A percentile compares a stretch with the other conserved stretches of the same genome.
Evolutionary conservation across 92 coral and sea anemone genomes (phyloP).

Genomic region (Parazoanthus atlanticus): DNA sequence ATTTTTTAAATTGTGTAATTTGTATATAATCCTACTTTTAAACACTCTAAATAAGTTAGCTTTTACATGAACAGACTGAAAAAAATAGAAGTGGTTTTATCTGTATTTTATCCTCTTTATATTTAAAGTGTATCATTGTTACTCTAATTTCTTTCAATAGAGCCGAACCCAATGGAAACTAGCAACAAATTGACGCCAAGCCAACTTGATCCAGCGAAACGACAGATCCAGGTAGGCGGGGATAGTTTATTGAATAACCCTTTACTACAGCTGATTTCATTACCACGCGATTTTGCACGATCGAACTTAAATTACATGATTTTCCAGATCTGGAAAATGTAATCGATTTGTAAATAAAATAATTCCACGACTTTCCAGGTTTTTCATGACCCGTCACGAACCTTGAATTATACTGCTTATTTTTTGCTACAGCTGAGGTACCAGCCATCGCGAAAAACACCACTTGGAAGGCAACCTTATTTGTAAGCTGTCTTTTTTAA

Average conservation of each 20-base stretch:
- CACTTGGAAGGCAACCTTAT: constrained; percentile 56
- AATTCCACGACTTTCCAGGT: too few species aligned
- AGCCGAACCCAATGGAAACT: constrained; percentile 26
- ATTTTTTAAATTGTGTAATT: too few species aligned
- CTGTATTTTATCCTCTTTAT: not conserved
- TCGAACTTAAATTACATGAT: too few species aligned
- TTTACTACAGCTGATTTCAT: not conserved
- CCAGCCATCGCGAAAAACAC: constrained; percentile 61
- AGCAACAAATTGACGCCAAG: constrained; percentile 42
- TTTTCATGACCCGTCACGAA: not conserved
- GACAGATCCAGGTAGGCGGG: constrained; percentile 85
- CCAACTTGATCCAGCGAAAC: constrained; percentile 71
- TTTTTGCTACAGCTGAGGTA: constrained; percentile 63
- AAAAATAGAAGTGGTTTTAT: too few species aligned
- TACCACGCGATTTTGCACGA: not conserved
- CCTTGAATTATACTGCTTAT: not conserved
- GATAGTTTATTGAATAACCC: not conserved
- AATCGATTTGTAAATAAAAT: too few species aligned
- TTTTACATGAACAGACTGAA: too few species aligned
- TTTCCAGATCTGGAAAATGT: too few species aligned
- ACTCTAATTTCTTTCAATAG: constrained; percentile 1
- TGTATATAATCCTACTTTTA: too few species aligned
- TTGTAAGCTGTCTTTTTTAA: constrained; percentile 52
- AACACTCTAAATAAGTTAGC: too few species aligned
- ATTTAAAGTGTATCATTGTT: not conserved